phyloP scores from a whole-genome alignment of 2,888 invertebrate genomes.

The Andricus quercusramuli region DNA sequence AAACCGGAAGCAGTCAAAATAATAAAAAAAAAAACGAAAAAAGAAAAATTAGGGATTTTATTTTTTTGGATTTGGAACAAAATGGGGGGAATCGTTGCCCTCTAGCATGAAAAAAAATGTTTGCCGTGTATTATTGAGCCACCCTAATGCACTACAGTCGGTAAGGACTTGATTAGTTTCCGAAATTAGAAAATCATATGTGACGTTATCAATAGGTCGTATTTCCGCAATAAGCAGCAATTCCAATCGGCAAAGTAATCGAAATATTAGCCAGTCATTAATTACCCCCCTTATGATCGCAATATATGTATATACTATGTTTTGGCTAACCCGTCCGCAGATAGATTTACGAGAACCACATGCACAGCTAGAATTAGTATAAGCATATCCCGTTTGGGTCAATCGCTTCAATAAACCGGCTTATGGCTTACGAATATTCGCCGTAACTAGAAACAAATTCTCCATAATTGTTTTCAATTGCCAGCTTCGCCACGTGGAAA shows the following conservation, averaged over 20 bases:
- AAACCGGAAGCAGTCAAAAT: no score
- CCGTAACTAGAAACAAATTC: conserved; percentile 40
- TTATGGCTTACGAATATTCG: conserved; percentile 40
- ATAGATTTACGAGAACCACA: conserved; percentile 63
- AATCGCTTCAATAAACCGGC: conserved; percentile 47
- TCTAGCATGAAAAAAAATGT: no score
- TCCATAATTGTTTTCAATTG: conserved; percentile 45
- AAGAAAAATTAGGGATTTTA: no score
- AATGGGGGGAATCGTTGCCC: no score
- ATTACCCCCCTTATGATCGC: conserved; percentile 68
- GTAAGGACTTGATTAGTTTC: not conserved
- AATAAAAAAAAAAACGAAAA: no score
- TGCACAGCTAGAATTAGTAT: conserved; percentile 46
- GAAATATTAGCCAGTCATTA: conserved; percentile 70
- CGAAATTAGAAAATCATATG: not conserved
- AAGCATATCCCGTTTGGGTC: conserved; percentile 62
- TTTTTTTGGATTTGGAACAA: no score
- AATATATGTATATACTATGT: conserved; percentile 52
- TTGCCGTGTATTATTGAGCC: no score
- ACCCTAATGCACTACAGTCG: no score
- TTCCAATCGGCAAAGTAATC: conserved; percentile 68
- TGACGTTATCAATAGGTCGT: conserved; percentile 56
- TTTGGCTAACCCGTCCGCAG: conserved; percentile 63
- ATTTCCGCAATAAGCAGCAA: conserved; percentile 67
- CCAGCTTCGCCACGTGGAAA: conserved; percentile 37